Base-by-base conservation (phyloP, 2,888 invertebrate species). In the Parascotia fuliginaria region DNA sequence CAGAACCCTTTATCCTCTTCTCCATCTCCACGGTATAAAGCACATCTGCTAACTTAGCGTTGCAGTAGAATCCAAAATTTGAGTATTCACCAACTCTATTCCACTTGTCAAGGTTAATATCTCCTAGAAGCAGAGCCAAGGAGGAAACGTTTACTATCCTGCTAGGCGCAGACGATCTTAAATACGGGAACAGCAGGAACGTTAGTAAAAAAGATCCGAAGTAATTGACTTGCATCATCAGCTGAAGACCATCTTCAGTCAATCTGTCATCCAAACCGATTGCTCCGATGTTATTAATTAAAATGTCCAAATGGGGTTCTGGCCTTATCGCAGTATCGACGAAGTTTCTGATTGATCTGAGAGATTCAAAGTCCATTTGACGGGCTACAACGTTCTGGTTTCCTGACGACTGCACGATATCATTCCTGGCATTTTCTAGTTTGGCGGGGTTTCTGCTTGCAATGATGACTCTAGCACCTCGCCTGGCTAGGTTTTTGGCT, bases 21-120 rank as follows among this genome's bases (percentile, higher is more conserved):
- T 79, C 70, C 83, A 87, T 84, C 76, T 97, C 97, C 12, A 93
- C 89, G 0, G 84, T 79, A 27, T 79, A 84, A 1, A 89, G 39
- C 0, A 85, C 59, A 12, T 73, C 69, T 6, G 86, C 87, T 14
- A 89, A 52, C 44, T 89, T 89, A 0, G 89, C 75, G 40, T 88
- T 87, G 51, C 95, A 84, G 68, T 96, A 96, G 28, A 63, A 66
- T 15, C 78, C 93, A 3, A 94, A 92, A 49, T 94, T 93, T 0
- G 93, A 91, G 42, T 95, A 94, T 42, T 91, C 87, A 9, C 94
- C 93, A 24, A 94, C 92, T 9, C 96, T 95, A 76, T 97, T 97
- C 57, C 96, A 81, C 54, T 95, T 95, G 19, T 95, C 93, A 24
- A 96, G 72, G 75, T 97, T 95, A 7, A 96, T 85, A 0, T 93